phyloP scores from a whole-genome alignment of 2,888 invertebrate species.

The Chalcosyrphus nemorum region DNA sequence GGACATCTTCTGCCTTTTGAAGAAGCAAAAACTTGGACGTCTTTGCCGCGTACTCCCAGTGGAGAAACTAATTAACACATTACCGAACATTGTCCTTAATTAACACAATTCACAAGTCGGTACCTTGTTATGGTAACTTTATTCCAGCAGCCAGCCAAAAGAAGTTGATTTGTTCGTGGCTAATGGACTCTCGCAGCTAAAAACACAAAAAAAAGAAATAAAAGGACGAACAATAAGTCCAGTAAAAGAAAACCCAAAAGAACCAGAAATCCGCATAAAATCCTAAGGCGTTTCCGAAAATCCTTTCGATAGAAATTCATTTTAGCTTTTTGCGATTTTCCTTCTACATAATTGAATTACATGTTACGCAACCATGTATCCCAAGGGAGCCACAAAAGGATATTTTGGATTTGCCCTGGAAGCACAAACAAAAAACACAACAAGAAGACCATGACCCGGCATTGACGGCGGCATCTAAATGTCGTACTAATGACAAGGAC shows the following conservation, averaged over 20 bases:
- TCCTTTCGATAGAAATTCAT: constrained; percentile 11
- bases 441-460: background rate
- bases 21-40: background rate
- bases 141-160: background rate
- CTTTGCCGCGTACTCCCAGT: background rate
- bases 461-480: background rate
- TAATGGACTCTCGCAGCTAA: background rate
- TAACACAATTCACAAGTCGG: constrained; percentile 7
- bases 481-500: background rate
- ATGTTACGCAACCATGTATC: constrained; percentile 10
- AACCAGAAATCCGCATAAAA: background rate
- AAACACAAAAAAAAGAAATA: background rate
- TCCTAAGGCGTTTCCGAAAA: background rate
- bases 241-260: background rate
- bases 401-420: background rate
- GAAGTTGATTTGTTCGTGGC: constrained; percentile 16
- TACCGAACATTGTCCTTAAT: constrained; percentile 8
- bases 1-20: background rate
- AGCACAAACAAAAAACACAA: background rate
- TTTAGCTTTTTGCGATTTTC: background rate
- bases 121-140: background rate
- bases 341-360: constrained; percentile 12
- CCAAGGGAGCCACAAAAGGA: background rate
- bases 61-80: constrained; percentile 12
- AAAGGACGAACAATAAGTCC: too few species aligned